phyloP scores from a whole-genome alignment of 2,113 vertebrate genomes.

The Hippocampus mohnikei region DNA sequence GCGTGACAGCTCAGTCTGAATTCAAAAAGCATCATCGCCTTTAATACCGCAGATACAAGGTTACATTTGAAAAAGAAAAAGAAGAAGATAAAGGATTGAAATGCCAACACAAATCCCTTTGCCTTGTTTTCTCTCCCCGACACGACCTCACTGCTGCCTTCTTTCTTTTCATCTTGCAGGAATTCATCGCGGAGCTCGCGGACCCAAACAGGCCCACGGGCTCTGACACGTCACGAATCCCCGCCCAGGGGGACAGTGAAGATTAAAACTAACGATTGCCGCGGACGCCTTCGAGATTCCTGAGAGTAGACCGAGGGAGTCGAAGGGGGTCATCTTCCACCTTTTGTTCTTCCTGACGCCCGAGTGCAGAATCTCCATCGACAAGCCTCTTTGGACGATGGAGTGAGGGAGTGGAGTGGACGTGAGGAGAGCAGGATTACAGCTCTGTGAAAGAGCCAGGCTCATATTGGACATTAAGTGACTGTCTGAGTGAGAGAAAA shows the following conservation, averaged over 20 bases:
- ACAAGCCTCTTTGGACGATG: constrained; percentile 47
- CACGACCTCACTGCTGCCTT: constrained; percentile 50
- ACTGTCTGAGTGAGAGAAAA: constrained; percentile 49
- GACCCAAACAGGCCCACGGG: constrained; percentile 58
- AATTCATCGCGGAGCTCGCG: constrained; percentile 53
- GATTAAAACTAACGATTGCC: constrained; percentile 68
- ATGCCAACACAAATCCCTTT: constrained; percentile 50
- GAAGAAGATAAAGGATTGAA: constrained; percentile 30
- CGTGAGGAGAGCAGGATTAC: constrained; percentile 41
- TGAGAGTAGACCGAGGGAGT: constrained; percentile 25
- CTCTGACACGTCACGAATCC: constrained; percentile 60
- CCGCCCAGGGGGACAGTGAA: constrained; percentile 48
- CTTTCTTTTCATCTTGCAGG: constrained; percentile 70
- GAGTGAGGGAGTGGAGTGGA: constrained; percentile 44
- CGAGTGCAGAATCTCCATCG: constrained; percentile 53
- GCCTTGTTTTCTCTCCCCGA: constrained; percentile 36
- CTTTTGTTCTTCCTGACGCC: constrained; percentile 64
- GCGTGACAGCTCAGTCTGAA: constrained; percentile 54
- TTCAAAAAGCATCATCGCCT: constrained; percentile 40
- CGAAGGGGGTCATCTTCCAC: constrained; percentile 49
- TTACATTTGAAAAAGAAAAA: constrained; percentile 18
- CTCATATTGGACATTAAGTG: constrained; percentile 59
- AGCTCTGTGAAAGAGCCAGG: constrained; percentile 36
- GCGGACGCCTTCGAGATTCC: constrained; percentile 46
- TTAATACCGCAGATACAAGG: constrained; percentile 41